Base-by-base conservation (phyloP, 2,888 invertebrate species). In the Cataglyphis altisquamis region DNA sequence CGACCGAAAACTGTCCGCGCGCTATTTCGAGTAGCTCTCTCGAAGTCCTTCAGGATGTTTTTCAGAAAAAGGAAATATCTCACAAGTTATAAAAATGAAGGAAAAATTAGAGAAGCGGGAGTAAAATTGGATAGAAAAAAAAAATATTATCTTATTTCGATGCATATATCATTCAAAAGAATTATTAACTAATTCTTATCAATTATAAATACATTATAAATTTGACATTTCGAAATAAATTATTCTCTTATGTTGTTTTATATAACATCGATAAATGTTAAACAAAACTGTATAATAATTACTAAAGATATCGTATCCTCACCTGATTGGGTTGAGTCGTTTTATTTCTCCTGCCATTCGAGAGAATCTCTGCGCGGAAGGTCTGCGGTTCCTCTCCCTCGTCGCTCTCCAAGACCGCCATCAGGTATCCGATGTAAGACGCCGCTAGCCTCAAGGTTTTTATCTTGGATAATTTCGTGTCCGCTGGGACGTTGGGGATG, bases 381-480 rank as follows among this genome's bases (percentile, higher is more conserved):
- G 97, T 98, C 12, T 97, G 97, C 0, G 97, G 97, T 0, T 97
- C 97, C 88, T 97, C 97, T 29, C 96, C 95, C 68, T 97, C 98
- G 92, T 98, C 98, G 81, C 97, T 98, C 93, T 98, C 97, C 90
- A 99, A 95, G 0, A 99, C 98, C 88, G 97, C 97, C 95, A 98
- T 98, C 81, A 99, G 96, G 95, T 99, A 99, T 6, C 98, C 97
- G 91, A 98, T 98, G 95, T 98, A 99, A 0, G 98, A 97, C 0
- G 98, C 99, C 0, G 99, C 99, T 91, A 99, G 95, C 84, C 99
- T 96, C 41, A 99, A 96, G 0, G 99, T 99, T 95, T 99, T 99
- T 91, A 99, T 99, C 96, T 99, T 99, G 18, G 98, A 98, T 41
- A 99, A 95, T 95, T 99, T 99, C 0, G 99, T 99, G 93, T 99